phyloP scores from a whole-genome alignment of 2,797 vertebrate species.

The Falco berigora region DNA sequence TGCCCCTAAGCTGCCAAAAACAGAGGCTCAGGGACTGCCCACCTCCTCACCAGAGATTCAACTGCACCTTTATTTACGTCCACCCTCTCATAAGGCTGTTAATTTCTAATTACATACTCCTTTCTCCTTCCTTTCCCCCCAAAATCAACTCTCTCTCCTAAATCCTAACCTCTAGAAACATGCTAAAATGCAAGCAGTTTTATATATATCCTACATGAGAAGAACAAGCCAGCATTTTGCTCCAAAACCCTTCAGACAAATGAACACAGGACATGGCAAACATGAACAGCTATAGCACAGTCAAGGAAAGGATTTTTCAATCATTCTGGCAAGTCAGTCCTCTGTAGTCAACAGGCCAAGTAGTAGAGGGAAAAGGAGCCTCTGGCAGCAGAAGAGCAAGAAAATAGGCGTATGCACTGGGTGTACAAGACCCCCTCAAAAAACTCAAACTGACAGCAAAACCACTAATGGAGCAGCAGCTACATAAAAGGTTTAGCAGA shows the following conservation, averaged over 20 bases:
- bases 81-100: not conserved
- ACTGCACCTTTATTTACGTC: not conserved
- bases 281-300: not conserved
- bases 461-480: not conserved
- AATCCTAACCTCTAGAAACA: not conserved
- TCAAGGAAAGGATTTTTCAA: not conserved
- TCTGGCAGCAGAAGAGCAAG: not conserved
- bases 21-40: not conserved
- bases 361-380: not conserved
- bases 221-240: not conserved
- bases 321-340: not conserved
- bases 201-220: not conserved
- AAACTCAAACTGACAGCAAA: not conserved
- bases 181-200: not conserved
- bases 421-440: not conserved
- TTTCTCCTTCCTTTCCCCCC: not conserved
- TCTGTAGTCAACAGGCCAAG: not conserved
- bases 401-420: rapidly evolving
- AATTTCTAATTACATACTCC: not conserved
- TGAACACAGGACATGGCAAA: not conserved
- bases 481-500: not conserved
- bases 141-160: not conserved
- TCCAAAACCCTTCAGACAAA: not conserved
- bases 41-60: not conserved
- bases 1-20: not conserved